Evolutionary conservation across 2,797 vertebrate species (phyloP), one percentile per base, ranked within the genome.

Genomic region (Podarcis lilfordi): DNA sequence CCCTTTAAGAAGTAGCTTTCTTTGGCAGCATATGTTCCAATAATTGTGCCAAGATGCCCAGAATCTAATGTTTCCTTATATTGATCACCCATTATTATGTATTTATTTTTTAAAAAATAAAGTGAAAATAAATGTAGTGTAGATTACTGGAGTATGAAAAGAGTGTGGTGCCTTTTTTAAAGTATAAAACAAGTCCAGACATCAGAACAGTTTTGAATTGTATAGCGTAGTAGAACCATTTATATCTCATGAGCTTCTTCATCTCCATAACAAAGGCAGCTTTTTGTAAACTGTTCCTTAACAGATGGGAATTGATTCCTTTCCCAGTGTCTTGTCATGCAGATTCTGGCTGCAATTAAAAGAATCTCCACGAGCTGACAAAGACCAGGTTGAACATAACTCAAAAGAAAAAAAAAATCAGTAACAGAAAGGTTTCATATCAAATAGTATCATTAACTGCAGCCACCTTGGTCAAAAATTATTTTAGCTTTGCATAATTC

Each of bases 341-440:
- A 84, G 25, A 61, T 84, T 80, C n/a, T 84, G 87, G 76, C 87
- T 84, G 45, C 87, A 88, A 71, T 88, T 88, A 80, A 80, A 88
- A 88, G 32, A 72, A 72, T 72, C 27, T 88, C 10, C 64, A 61
- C 35, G 66, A 21, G 75, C 72, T 61, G 50, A 45, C 40, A 72
- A 84, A 45, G 50, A 88, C 55, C 76, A 84, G 82, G 37, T 72
- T 88, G 82, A 84, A 78, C 71, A 79, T 69, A 37, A 80, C 82
- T 50, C 75, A 74, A 84, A 82, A 80, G 66, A 32, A 59, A 84
- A 79, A 88, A 80, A 88, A 32, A 80, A 84, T 27, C 50, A 45
- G 87, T 43, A 88, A 84, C 50, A 45, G 75, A 84, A 88, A 9
- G 82, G 64, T 9, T 80, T 59, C 37, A 88, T 74, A 79, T 29